phyloP scores from a whole-genome alignment of 37 sponge, comb jelly and placozoan genomes.

The Dysidea cf. avara region DNA sequence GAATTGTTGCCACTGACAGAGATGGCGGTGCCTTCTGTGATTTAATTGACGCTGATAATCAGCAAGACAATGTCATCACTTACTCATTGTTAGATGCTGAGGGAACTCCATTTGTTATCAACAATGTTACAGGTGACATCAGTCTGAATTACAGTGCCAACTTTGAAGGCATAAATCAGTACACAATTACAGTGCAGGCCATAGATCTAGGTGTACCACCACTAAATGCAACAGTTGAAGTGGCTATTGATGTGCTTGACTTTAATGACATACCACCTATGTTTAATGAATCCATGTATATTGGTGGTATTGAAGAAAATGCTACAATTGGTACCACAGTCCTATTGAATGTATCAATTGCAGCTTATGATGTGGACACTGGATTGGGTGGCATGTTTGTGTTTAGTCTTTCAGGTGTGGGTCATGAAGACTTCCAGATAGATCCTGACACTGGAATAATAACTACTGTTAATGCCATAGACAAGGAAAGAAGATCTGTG shows the following conservation, averaged over 20 bases:
- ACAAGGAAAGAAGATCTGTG: constrained; percentile 15
- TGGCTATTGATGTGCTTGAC: constrained; percentile 60
- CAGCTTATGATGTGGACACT: constrained; percentile 58
- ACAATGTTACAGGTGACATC: constrained; percentile 41
- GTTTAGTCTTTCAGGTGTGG: constrained; percentile 21
- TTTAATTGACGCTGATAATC: constrained; percentile 5
- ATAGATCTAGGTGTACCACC: constrained; percentile 46
- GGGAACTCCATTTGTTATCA: constrained; percentile 34
- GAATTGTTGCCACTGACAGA: constrained; percentile 22
- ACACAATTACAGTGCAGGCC: constrained; percentile 29
- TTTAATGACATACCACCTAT: constrained; percentile 78
- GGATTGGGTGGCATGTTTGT: constrained; percentile 30
- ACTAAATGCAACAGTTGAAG: constrained; percentile 19
- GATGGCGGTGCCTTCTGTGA: constrained; percentile 61
- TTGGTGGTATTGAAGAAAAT: constrained; percentile 44
- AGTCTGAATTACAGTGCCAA: constrained; percentile 41
- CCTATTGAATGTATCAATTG: constrained; percentile 13
- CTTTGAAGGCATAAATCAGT: constrained; percentile 20
- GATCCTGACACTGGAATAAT: constrained; percentile 27
- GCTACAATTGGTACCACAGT: constrained; percentile 28
- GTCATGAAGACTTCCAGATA: constrained; percentile 34
- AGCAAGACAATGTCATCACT: constrained; percentile 16
- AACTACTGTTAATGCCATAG: constrained; percentile 14
- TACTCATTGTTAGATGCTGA: constrained; percentile 22
- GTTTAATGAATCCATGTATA: constrained; percentile 21